A percentile compares a stretch with the other conserved stretches of the same genome.
These are phyloP conservation scores for Tenthredo distinguenda DNA, from an alignment of 2,888 invertebrate species.

Conservation along the genomic window DNA sequence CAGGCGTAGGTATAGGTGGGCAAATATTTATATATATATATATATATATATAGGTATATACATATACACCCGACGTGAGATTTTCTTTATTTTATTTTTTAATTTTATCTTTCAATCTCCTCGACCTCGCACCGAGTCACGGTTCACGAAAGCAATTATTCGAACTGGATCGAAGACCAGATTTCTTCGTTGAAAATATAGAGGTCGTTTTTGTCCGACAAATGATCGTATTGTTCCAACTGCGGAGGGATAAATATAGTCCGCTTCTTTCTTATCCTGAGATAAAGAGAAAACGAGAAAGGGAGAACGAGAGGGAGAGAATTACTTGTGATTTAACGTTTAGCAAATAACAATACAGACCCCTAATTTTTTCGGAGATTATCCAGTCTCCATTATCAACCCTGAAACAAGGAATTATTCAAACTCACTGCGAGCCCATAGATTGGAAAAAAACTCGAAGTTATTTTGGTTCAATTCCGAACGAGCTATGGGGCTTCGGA, in stretches of 20 bases:
- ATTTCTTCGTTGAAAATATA: slow-evolving; percentile 26
- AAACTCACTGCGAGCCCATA: not conserved
- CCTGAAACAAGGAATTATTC: not conserved
- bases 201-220: not conserved
- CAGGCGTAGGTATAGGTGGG: not conserved
- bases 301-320: not conserved
- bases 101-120: slow-evolving; percentile 56
- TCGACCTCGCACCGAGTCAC: slow-evolving; percentile 40
- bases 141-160: slow-evolving; percentile 39
- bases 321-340: not conserved
- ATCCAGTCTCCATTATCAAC: not conserved
- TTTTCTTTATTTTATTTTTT: slow-evolving; percentile 43
- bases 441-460: not conserved
- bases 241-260: not conserved
- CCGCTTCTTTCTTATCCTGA: not conserved
- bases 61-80: not conserved
- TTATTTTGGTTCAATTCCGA: not conserved
- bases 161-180: not conserved
- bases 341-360: not conserved
- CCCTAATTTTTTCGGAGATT: not conserved
- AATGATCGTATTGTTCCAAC: not conserved
- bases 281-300: not conserved
- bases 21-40: not conserved
- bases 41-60: not conserved
- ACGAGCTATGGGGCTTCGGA: slow-evolving; percentile 1